Base-by-base conservation (phyloP, 2,888 invertebrate genomes). In the Patella ulyssiponensis region DNA sequence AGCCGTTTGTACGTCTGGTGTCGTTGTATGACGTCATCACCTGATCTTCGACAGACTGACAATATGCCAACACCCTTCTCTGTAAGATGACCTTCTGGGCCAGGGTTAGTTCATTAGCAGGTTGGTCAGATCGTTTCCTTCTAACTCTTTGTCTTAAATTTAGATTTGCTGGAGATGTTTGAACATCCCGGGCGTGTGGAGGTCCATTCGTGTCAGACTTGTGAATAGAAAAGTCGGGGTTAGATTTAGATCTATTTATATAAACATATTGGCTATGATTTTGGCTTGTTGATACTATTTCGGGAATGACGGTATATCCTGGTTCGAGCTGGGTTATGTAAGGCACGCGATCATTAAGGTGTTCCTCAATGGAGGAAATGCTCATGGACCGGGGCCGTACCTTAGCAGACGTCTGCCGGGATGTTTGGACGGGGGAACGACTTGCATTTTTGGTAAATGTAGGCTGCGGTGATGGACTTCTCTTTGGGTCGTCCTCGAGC, bases 81-180 rank as follows among this genome's bases (percentile, higher is more conserved):
- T 73, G 73, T 54, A 77, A 56, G 23, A 77, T 73, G 33, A 77
- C 77, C 56, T 77, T 73, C 70, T 77, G 69, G 15, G 77, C 77
- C 27, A 77, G 73, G 69, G 64, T 56, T 44, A 77, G 73, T 52
- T 77, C 77, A 70, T 77, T 77, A 52, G 69, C 53, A 56, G 73
- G 58, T 3, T 20, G 20, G 12, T 58, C 73, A 54, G 54, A 73
- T 53, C 77, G 69, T 54, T 74, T 73, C 74, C 73, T 77, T 64
- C 77, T 53, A 51, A 77, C 70, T n/a, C 77, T 64, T 54, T 73
- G 53, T 51, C 76, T 53, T 58, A 71, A 58, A 51, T 53, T 71
- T 27, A 51, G 20, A 71, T 71, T 51, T 17, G 51, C 51, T 52
- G 23, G 51, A n/a, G 58, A n/a, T 51, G 27, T 23, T 20, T 44